These are phyloP conservation scores for Athrips mouffetella DNA, from an alignment of 2,888 invertebrate species.

Conservation along the genomic window DNA sequence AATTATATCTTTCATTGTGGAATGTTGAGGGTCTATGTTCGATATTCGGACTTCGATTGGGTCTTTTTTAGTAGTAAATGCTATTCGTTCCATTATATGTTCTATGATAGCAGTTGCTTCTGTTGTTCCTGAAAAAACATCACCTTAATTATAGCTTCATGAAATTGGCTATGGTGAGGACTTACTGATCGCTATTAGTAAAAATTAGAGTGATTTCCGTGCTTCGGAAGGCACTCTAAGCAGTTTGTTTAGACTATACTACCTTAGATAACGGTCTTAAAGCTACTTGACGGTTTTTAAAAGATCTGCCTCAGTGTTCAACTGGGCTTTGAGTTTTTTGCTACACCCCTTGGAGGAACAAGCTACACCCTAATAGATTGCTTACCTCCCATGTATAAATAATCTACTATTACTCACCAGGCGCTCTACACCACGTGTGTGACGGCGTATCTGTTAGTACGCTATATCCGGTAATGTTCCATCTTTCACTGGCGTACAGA, in stretches of 20 bases:
- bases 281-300: too few species aligned
- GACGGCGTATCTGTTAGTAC: slow-evolving; percentile 81
- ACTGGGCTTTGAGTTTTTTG: too few species aligned
- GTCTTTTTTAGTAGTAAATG: slow-evolving; percentile 73
- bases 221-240: too few species aligned
- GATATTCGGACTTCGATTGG: slow-evolving; percentile 75
- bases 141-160: background rate
- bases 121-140: slow-evolving; percentile 57
- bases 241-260: too few species aligned
- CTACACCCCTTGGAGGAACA: too few species aligned
- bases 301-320: too few species aligned
- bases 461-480: slow-evolving; percentile 65
- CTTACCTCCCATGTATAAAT: slow-evolving; percentile 19
- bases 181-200: background rate
- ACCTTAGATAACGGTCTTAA: too few species aligned
- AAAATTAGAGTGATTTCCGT: background rate
- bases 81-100: slow-evolving; percentile 83
- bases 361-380: too few species aligned
- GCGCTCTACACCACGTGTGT: slow-evolving; percentile 84
- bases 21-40: slow-evolving; percentile 64
- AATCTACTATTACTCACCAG: slow-evolving; percentile 67
- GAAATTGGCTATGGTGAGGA: background rate
- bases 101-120: slow-evolving; percentile 80
- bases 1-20: slow-evolving; percentile 66
- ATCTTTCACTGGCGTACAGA: slow-evolving; percentile 75